Conservation (phyloP, 2,113 vertebrate genomes). For the Neopipo cinnamomea region DNA sequence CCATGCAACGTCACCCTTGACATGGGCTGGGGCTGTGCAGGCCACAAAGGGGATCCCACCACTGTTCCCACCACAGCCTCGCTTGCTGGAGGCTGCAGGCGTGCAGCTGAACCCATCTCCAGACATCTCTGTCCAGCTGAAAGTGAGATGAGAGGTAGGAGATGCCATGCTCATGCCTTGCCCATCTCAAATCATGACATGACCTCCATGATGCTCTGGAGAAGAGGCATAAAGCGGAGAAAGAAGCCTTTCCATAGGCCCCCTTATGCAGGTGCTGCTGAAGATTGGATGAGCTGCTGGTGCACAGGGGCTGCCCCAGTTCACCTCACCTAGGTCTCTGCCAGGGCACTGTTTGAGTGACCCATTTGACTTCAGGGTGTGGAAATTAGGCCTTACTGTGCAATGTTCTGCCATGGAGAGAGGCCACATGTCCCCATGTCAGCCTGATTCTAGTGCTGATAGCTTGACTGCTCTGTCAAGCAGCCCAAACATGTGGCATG, state of each 20-base stretch:
- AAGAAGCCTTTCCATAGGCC: not conserved
- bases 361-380: not conserved
- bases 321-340: not conserved
- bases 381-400: not conserved
- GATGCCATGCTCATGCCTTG: not conserved
- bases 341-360: not conserved
- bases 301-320: not conserved
- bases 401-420: not conserved
- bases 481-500: not conserved
- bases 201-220: not conserved
- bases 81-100: not conserved
- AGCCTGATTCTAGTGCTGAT: not conserved
- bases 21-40: not conserved
- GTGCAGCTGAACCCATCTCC: rapidly evolving
- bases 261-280: not conserved
- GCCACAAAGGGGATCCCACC: not conserved
- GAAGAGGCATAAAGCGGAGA: not conserved
- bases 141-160: not conserved
- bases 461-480: not conserved
- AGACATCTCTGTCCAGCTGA: not conserved
- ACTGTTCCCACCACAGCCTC: not conserved
- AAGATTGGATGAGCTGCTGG: not conserved
- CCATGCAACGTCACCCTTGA: rapidly evolving
- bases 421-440: not conserved
- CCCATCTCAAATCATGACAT: not conserved